Evolutionary conservation across 2,888 invertebrate species (phyloP).

Genomic region (Scaptomyza caliginosa): DNA sequence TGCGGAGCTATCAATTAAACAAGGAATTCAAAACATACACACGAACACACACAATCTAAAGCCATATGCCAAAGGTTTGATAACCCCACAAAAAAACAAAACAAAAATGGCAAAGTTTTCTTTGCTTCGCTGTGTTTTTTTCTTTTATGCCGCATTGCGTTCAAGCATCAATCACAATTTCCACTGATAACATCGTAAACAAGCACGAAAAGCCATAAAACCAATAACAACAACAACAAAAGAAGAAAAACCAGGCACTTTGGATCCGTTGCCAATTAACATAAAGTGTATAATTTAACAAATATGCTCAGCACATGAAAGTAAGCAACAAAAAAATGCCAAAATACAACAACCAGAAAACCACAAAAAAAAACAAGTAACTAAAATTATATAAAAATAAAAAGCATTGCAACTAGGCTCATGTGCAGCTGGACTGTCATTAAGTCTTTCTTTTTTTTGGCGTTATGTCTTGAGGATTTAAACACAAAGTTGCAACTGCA

Average conservation of each 20-base stretch:
- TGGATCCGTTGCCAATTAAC: constrained; percentile 55
- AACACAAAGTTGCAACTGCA: constrained; percentile 34
- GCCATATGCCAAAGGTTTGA: constrained; percentile 42
- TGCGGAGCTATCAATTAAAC: background rate
- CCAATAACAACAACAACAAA: background rate
- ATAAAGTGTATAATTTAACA: constrained; percentile 65
- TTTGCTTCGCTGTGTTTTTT: background rate
- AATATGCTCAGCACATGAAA: constrained; percentile 37
- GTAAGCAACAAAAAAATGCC: constrained; percentile 32
- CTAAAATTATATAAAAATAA: constrained; percentile 47
- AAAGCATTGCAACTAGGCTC: constrained; percentile 44
- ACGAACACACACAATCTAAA: background rate
- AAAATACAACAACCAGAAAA: constrained; percentile 4
- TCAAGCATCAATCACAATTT: constrained; percentile 62
- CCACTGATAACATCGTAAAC: constrained; percentile 62
- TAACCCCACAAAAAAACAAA: constrained; percentile 17
- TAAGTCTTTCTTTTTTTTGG: constrained; percentile 31
- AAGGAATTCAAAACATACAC: background rate
- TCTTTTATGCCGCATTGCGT: background rate
- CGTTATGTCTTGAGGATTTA: constrained; percentile 39
- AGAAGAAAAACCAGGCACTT: constrained; percentile 35
- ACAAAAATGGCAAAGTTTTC: constrained; percentile 7
- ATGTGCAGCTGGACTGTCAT: constrained; percentile 49
- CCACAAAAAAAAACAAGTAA: constrained; percentile 4
- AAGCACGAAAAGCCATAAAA: constrained; percentile 44